Evolutionary conservation across 2,888 invertebrate genomes (phyloP).

Genomic region (Asteroscopus sphinx): DNA sequence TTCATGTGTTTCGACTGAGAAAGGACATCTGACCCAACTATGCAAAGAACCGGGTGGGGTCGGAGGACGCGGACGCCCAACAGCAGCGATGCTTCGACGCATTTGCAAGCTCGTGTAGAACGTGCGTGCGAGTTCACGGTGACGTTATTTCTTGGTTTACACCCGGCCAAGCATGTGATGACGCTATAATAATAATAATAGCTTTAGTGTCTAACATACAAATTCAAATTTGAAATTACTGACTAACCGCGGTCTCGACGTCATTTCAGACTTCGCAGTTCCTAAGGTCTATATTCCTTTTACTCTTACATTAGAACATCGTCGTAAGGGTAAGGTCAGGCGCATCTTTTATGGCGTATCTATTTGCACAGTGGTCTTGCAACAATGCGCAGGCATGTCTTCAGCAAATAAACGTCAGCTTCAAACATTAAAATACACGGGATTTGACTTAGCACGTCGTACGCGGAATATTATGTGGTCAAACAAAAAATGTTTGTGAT

Average conservation of each 20-base stretch:
- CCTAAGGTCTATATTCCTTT: conserved; percentile 30
- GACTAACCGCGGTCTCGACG: conserved; percentile 28
- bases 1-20: too few relatives aligned
- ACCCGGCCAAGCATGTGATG: too few relatives aligned
- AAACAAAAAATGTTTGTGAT: conserved; percentile 58
- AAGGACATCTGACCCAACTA: too few relatives aligned
- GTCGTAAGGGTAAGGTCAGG: conserved; percentile 43
- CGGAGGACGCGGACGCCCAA: too few relatives aligned
- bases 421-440: conserved; percentile 65
- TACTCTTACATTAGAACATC: conserved; percentile 4
- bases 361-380: conserved; percentile 78
- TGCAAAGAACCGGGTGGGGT: too few relatives aligned
- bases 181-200: too few relatives aligned
- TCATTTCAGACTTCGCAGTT: conserved; percentile 5
- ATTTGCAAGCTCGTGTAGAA: too few relatives aligned
- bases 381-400: conserved; percentile 75
- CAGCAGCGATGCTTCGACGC: too few relatives aligned
- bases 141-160: too few relatives aligned
- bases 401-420: conserved; percentile 70
- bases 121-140: too few relatives aligned
- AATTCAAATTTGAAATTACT: conserved; percentile 47
- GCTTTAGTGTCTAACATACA: too few relatives aligned
- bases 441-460: conserved; percentile 70
- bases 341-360: conserved; percentile 61
- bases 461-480: conserved; percentile 53